A percentile compares a stretch with the other conserved stretches of the same genome.
Evolutionary conservation across 1,140 invertebrate genomes (phyloP).

Genomic region (Tetragnatha versicolor): DNA sequence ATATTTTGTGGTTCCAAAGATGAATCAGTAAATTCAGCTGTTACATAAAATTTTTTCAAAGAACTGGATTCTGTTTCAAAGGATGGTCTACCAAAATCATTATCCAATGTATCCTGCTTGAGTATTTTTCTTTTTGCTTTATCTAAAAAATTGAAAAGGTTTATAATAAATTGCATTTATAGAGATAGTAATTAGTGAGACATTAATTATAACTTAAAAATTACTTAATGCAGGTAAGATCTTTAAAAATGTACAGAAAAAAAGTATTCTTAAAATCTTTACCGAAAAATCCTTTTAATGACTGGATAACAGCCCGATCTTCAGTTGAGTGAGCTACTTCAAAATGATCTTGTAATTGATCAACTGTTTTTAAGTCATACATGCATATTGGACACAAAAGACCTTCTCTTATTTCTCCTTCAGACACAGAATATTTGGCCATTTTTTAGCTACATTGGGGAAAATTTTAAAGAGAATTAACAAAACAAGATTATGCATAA

Average conservation of each 20-base stretch:
- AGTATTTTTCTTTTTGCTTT: conserved; percentile 49
- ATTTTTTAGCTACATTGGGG: background rate
- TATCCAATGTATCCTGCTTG: conserved; percentile 67
- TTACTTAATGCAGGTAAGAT: background rate
- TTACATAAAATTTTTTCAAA: conserved; percentile 3
- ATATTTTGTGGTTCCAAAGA: conserved; percentile 27
- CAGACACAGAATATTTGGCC: conserved; percentile 54
- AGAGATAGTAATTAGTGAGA: no score
- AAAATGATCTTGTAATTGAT: conserved; percentile 84
- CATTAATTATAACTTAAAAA: background rate
- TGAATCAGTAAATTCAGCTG: background rate
- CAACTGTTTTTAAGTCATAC: conserved; percentile 82
- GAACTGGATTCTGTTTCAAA: conserved; percentile 43
- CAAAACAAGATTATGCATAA: no score
- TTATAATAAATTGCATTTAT: background rate
- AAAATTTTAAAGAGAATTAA: no score
- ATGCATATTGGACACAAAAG: conserved; percentile 94
- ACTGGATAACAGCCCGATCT: conserved; percentile 86
- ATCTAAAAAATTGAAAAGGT: conserved; percentile 18
- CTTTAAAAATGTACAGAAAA: background rate
- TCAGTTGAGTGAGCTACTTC: conserved; percentile 80
- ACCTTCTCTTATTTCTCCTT: conserved; percentile 80
- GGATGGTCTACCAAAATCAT: conserved; percentile 59
- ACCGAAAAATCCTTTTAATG: conserved; percentile 89
- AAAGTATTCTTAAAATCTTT: conserved; percentile 65